phyloP scores from a whole-genome alignment of 1,140 invertebrate genomes.

The Penaeus japonicus region DNA sequence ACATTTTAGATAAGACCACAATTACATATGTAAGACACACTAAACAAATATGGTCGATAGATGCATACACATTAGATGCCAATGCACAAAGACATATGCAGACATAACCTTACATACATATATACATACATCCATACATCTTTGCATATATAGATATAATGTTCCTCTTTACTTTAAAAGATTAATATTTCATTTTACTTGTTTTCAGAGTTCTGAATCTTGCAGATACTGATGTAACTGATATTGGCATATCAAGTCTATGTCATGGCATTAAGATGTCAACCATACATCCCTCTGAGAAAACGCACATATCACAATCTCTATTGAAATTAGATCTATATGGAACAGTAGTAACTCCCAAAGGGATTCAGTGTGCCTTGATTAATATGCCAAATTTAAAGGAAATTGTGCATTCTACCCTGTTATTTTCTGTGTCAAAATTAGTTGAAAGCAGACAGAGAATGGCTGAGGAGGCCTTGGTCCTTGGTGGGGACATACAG shows the following conservation, averaged over 20 bases:
- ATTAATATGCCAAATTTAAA: background rate
- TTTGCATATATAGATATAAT: too few species aligned
- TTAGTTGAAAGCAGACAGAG: background rate
- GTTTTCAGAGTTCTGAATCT: slow-evolving; percentile 12
- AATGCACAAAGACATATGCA: too few species aligned
- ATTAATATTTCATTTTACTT: too few species aligned
- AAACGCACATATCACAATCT: background rate
- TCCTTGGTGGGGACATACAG: background rate
- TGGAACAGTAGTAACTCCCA: background rate
- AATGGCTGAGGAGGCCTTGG: background rate
- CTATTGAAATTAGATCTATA: background rate
- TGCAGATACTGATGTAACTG: background rate
- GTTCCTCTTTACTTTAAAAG: too few species aligned
- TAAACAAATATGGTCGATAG: too few species aligned
- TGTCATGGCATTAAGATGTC: background rate
- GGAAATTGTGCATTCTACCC: background rate
- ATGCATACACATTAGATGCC: too few species aligned
- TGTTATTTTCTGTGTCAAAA: background rate
- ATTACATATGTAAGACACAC: too few species aligned
- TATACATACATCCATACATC: too few species aligned
- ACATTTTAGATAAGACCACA: too few species aligned
- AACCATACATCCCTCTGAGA: background rate
- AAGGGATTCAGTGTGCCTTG: slow-evolving; percentile 9
- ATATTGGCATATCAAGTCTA: background rate
- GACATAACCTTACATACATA: too few species aligned